phyloP scores from a whole-genome alignment of 2,113 vertebrate genomes.

The Solenodon paradoxus region DNA sequence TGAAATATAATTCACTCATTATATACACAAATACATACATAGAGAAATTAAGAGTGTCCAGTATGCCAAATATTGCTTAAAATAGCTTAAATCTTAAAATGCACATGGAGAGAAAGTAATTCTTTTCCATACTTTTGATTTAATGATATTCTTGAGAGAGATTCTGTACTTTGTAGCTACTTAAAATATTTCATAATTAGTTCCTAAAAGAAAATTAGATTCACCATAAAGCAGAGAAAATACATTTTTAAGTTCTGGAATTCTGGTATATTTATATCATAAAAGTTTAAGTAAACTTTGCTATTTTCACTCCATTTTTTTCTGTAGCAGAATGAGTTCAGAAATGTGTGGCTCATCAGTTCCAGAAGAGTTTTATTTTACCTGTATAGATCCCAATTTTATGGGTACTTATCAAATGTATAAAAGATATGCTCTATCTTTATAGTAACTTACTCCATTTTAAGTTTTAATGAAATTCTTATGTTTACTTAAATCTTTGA shows the following conservation, averaged over 20 bases:
- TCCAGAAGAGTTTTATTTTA: constrained; percentile 63
- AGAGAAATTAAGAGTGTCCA: not conserved
- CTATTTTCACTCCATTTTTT: constrained; percentile 61
- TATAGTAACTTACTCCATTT: constrained; percentile 56
- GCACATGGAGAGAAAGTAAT: constrained; percentile 34
- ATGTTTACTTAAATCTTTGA: constrained; percentile 76
- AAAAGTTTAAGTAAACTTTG: constrained; percentile 63
- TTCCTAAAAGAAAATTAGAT: constrained; percentile 62
- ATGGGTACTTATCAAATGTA: constrained; percentile 67
- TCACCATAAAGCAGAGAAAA: constrained; percentile 64
- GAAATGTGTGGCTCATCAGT: constrained; percentile 71
- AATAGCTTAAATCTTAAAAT: not conserved
- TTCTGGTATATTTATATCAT: constrained; percentile 63
- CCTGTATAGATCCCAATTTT: constrained; percentile 63
- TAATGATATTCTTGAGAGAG: not conserved
- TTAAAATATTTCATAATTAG: constrained; percentile 65
- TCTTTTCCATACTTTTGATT: constrained; percentile 29
- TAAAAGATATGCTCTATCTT: constrained; percentile 64
- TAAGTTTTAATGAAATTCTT: constrained; percentile 72
- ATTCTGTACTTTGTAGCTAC: constrained; percentile 53
- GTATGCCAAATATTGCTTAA: not conserved
- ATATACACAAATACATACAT: no score
- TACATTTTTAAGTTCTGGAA: constrained; percentile 57
- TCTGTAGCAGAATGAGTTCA: constrained; percentile 68
- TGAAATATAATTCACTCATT: not conserved